These are phyloP conservation scores for Bubalus kerabau DNA, from an alignment of 2,113 vertebrate species.

Conservation along the genomic window DNA sequence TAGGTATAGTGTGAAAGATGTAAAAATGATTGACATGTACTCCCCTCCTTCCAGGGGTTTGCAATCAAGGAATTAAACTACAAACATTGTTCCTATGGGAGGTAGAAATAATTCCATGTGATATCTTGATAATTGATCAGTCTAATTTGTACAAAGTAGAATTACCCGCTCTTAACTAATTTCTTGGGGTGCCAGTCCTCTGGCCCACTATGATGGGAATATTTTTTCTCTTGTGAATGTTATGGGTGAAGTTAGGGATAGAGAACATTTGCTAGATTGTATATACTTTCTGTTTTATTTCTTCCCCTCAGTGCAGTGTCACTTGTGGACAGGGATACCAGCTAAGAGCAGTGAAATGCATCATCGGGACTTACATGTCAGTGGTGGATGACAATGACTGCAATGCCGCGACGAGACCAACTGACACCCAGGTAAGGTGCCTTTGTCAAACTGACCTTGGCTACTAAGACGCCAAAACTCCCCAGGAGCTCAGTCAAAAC, in stretches of 20 bases:
- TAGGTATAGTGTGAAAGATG: neutral
- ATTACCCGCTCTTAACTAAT: neutral
- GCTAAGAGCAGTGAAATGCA: slow-evolving; percentile 94
- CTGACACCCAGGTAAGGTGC: slow-evolving; percentile 89
- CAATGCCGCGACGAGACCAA: slow-evolving; percentile 92
- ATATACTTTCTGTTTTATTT: neutral
- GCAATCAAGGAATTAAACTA: neutral
- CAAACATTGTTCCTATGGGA: neutral
- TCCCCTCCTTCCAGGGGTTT: neutral
- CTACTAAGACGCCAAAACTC: no score
- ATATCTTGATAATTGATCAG: neutral
- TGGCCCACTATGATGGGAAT: neutral
- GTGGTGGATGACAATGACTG: slow-evolving; percentile 93
- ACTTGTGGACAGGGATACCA: slow-evolving; percentile 97
- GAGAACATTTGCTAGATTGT: neutral
- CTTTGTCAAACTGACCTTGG: neutral
- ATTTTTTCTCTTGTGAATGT: neutral
- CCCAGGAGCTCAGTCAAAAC: neutral
- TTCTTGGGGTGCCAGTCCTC: neutral
- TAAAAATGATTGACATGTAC: neutral
- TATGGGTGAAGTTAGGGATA: neutral
- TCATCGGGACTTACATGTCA: slow-evolving; percentile 88
- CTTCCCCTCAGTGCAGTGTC: slow-evolving; percentile 87
- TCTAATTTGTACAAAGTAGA: neutral
- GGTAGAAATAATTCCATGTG: neutral